Percentiles rank a stretch among this genome's conserved stretches.
These are phyloP conservation scores for Pandemis heparana DNA, from an alignment of 2,888 invertebrate species.

Conservation along the genomic window DNA sequence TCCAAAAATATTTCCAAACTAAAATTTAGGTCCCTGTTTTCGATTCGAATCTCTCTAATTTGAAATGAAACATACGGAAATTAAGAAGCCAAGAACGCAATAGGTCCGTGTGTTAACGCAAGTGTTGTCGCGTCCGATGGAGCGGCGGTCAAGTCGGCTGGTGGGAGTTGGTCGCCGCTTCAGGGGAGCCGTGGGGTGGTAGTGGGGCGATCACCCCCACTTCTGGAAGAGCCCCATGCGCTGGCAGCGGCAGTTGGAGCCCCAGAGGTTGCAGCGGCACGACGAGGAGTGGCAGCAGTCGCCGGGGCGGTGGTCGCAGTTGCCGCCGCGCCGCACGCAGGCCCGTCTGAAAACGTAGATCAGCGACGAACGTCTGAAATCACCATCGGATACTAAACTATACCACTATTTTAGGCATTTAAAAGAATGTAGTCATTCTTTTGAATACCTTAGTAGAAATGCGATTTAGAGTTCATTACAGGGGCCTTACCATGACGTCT, in stretches of 20 bases:
- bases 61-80: slow-evolving; percentile 54
- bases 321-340: slow-evolving; percentile 92
- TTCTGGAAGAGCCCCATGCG: slow-evolving; percentile 95
- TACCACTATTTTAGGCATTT: slow-evolving; percentile 1
- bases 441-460: neutral
- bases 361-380: slow-evolving; percentile 93
- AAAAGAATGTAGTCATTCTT: neutral
- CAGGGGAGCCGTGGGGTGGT: slow-evolving; percentile 57
- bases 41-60: slow-evolving; percentile 67
- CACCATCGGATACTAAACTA: slow-evolving; percentile 83
- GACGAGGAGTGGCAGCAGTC: slow-evolving; percentile 95
- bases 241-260: slow-evolving; percentile 95
- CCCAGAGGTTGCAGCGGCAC: slow-evolving; percentile 96
- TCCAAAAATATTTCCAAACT: slow-evolving; percentile 81
- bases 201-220: slow-evolving; percentile 87
- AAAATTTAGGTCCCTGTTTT: slow-evolving; percentile 83
- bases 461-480: no score
- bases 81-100: slow-evolving; percentile 65
- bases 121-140: slow-evolving; percentile 73
- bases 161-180: slow-evolving; percentile 73
- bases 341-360: slow-evolving; percentile 94
- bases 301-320: slow-evolving; percentile 93
- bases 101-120: slow-evolving; percentile 74
- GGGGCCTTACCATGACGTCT: no score
- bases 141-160: slow-evolving; percentile 79